phyloP scores from a whole-genome alignment of 2,113 vertebrate species.

The Trogon surrucura region DNA sequence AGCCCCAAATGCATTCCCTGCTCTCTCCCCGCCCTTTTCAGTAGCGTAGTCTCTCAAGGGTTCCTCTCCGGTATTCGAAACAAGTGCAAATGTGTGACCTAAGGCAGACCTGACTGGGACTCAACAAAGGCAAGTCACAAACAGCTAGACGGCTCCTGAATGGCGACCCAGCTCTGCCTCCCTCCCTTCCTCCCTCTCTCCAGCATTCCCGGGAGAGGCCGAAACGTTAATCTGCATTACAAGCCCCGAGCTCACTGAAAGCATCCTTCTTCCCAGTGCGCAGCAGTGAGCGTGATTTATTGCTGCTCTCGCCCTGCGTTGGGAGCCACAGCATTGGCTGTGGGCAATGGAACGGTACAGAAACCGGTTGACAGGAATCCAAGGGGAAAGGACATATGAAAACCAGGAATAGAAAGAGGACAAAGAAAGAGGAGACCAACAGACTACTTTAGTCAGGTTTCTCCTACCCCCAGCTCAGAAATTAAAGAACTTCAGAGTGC shows the following conservation, averaged over 20 bases:
- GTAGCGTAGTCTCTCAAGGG: constrained; percentile 21
- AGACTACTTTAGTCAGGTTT: neutral
- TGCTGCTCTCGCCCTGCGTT: neutral
- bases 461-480: neutral
- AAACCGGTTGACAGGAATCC: neutral
- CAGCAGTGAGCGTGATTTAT: constrained; percentile 21
- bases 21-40: neutral
- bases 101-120: neutral
- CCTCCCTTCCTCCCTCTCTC: neutral
- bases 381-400: neutral
- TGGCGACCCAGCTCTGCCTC: neutral
- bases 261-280: constrained; percentile 11
- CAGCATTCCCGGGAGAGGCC: neutral
- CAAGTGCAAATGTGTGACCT: constrained; percentile 64
- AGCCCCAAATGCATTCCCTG: neutral
- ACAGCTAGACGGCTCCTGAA: constrained; percentile 22
- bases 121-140: neutral
- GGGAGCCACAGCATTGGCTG: neutral
- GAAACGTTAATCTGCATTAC: constrained; percentile 47
- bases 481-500: neutral
- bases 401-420: neutral
- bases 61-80: constrained; percentile 24
- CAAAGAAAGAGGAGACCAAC: neutral
- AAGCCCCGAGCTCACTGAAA: constrained; percentile 21
- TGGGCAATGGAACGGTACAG: neutral